Conservation (phyloP, 1,140 invertebrate genomes). For the Anthonomus grandis region DNA sequence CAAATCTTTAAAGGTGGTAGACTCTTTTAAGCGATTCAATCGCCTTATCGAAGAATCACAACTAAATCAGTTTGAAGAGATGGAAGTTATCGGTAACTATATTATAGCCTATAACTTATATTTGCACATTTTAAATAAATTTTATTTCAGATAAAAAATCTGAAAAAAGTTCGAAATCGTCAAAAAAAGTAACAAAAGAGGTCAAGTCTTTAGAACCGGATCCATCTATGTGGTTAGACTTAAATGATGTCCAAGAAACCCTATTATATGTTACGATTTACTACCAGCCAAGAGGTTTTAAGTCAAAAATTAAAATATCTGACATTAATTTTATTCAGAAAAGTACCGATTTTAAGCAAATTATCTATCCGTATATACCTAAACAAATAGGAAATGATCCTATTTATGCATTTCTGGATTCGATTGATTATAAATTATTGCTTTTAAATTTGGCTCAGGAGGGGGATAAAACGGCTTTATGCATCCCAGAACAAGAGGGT, state of each 20-base stretch:
- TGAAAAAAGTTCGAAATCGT: conserved; percentile 19
- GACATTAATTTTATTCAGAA: conserved; percentile 24
- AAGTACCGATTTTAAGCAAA: background rate
- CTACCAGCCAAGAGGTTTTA: conserved; percentile 43
- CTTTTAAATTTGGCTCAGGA: conserved; percentile 40
- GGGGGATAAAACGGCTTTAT: conserved; percentile 27
- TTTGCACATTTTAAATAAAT: too few relatives aligned
- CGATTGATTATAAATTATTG: conserved; percentile 40
- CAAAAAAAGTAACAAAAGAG: conserved; percentile 12
- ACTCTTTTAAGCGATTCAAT: conserved; percentile 10
- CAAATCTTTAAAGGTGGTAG: conserved; percentile 16
- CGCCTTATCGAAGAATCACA: too few relatives aligned
- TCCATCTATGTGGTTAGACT: conserved; percentile 43
- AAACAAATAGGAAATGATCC: conserved; percentile 40
- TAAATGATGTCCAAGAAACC: conserved; percentile 37
- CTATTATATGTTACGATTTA: conserved; percentile 41
- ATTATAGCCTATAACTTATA: too few relatives aligned
- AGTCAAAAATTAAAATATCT: conserved; percentile 33
- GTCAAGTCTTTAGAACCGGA: conserved; percentile 20
- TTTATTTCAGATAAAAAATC: conserved; percentile 21
- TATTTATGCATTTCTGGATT: conserved; percentile 48
- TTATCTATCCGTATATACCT: conserved; percentile 9
- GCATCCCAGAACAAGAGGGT: background rate
- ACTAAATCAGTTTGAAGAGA: background rate
- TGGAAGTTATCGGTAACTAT: too few relatives aligned